A percentile compares a stretch with the other conserved stretches of the same genome.
phyloP scores from a whole-genome alignment of 1,140 invertebrate genomes.

The Drosophila pallidifrons region DNA sequence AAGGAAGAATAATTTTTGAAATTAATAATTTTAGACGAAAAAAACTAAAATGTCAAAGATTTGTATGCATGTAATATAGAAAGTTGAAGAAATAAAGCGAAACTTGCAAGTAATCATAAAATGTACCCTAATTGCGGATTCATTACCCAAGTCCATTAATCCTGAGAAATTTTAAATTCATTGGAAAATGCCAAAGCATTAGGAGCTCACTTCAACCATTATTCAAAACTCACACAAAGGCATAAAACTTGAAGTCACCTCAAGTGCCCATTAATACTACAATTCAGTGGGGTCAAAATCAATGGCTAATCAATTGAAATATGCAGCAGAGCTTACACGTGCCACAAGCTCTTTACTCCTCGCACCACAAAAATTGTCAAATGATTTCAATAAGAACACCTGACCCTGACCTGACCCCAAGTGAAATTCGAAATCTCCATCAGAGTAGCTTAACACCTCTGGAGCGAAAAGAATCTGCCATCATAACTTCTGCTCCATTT shows the following conservation, averaged over 20 bases:
- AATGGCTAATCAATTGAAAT: constrained; percentile 52
- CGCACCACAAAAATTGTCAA: constrained; percentile 23
- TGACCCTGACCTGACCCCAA: constrained; percentile 18
- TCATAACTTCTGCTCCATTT: constrained; percentile 75
- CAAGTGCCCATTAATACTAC: constrained; percentile 19
- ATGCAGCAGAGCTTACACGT: constrained; percentile 33
- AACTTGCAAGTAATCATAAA: background rate
- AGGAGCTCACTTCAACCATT: background rate
- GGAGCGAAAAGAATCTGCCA: constrained; percentile 23
- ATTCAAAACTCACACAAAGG: constrained; percentile 14
- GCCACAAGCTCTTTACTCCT: background rate
- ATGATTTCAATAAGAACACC: constrained; percentile 41
- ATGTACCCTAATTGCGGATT: background rate
- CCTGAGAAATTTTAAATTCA: background rate
- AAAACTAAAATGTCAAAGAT: no score
- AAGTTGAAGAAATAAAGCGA: background rate
- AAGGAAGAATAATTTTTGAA: no score
- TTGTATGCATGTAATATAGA: no score
- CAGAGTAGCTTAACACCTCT: constrained; percentile 69
- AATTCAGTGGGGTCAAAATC: constrained; percentile 14
- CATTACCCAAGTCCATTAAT: background rate
- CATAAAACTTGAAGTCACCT: background rate
- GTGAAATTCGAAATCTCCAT: constrained; percentile 53
- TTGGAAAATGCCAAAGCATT: constrained; percentile 6
- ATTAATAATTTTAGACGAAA: no score